Evolutionary conservation across 2,888 invertebrate genomes (phyloP).

Genomic region (Elysia crispata): DNA sequence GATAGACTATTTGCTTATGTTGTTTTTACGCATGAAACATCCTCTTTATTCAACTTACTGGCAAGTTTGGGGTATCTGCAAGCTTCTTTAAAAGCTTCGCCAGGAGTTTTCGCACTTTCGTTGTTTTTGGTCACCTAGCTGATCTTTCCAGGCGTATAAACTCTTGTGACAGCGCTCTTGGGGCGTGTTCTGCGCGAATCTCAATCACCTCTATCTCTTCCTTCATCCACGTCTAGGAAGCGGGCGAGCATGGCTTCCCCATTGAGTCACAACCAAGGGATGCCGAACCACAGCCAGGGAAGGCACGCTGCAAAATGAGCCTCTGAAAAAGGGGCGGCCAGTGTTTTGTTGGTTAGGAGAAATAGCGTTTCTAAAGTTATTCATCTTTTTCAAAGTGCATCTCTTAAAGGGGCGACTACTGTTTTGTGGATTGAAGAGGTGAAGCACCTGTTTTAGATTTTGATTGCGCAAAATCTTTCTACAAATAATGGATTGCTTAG

Average conservation of each 20-base stretch:
- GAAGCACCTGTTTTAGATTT: too few relatives aligned
- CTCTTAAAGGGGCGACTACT: too few relatives aligned
- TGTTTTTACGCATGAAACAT: too few relatives aligned
- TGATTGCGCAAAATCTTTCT: too few relatives aligned
- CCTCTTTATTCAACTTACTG: slow-evolving; percentile 59
- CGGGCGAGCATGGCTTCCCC: slow-evolving; percentile 65
- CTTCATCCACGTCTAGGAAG: slow-evolving; percentile 62
- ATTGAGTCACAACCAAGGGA: slow-evolving; percentile 59
- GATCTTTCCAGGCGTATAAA: slow-evolving; percentile 64
- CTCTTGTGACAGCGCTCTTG: slow-evolving; percentile 66
- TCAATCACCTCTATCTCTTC: slow-evolving; percentile 63
- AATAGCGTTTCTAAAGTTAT: too few relatives aligned
- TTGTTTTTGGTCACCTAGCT: slow-evolving; percentile 55
- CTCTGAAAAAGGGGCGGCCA: slow-evolving; percentile 55
- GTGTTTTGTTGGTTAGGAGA: too few relatives aligned
- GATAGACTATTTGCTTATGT: too few relatives aligned
- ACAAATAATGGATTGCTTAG: too few relatives aligned
- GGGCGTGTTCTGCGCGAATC: slow-evolving; percentile 51
- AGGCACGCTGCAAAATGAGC: slow-evolving; percentile 63
- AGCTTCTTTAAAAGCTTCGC: slow-evolving; percentile 55
- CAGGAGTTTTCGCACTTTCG: too few relatives aligned
- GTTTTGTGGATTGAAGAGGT: too few relatives aligned
- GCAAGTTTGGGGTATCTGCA: slow-evolving; percentile 58
- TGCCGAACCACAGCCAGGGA: slow-evolving; percentile 68
- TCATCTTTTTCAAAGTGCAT: too few relatives aligned